phyloP scores from a whole-genome alignment of 2,888 invertebrate genomes.

The Syrista parreyssii region DNA sequence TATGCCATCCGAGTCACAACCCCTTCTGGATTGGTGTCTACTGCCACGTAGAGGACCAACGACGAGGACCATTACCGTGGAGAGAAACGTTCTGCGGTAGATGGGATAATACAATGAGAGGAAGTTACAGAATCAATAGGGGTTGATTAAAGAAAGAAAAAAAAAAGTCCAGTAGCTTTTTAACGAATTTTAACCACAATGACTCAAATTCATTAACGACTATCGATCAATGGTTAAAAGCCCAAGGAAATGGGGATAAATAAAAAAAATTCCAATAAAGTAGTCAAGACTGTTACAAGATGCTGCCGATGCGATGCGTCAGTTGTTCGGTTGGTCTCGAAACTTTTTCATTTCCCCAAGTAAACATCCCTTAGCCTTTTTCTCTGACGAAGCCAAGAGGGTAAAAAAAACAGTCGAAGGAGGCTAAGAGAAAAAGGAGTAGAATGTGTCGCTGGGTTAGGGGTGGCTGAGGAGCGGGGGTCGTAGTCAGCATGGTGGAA shows the following conservation, averaged over 20 bases:
- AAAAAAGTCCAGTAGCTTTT: neutral
- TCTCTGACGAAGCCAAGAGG: constrained; percentile 7
- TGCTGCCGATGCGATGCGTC: neutral
- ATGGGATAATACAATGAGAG: neutral
- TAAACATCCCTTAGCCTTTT: constrained; percentile 22
- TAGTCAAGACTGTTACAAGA: neutral
- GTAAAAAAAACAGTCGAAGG: neutral
- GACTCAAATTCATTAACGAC: neutral
- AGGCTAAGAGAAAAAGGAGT: neutral
- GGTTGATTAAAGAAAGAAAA: neutral
- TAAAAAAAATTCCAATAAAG: neutral
- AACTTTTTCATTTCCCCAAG: constrained; percentile 30
- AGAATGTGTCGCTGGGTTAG: neutral
- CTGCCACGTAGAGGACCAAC: neutral
- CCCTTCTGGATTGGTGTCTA: constrained; percentile 14
- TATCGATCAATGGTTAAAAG: neutral
- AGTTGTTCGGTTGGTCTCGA: constrained; percentile 1
- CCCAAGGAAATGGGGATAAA: neutral
- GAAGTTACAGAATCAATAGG: neutral
- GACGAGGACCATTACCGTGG: neutral
- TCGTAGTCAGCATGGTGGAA: neutral
- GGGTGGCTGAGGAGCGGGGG: constrained; percentile 10
- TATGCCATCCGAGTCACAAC: constrained; percentile 16
- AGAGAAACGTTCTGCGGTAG: neutral
- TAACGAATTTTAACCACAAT: neutral